Evolutionary conservation across 2,888 invertebrate species (phyloP).

Genomic region (Platerodrilus igneus): DNA sequence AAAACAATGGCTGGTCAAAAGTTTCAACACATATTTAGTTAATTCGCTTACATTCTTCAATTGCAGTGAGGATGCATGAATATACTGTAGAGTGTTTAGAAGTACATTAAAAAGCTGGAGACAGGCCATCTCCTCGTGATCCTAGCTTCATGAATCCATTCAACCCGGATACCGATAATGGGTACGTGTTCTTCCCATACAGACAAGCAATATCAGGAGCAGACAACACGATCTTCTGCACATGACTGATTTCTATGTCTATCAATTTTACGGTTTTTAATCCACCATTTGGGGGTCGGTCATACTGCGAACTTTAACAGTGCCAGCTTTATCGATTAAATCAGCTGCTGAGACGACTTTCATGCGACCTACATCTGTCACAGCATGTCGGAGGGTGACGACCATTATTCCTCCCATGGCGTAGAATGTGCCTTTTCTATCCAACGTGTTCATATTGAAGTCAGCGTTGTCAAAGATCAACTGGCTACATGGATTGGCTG

Average conservation of each 20-base stretch:
- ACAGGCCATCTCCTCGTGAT: conserved; percentile 29
- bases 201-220: conserved; percentile 15
- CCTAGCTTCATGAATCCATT: conserved; percentile 35
- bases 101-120: conserved; percentile 39
- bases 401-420: conserved; percentile 24
- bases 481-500: conserved; percentile 12
- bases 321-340: not conserved
- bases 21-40: conserved; percentile 32
- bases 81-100: conserved; percentile 35
- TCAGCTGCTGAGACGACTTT: not conserved
- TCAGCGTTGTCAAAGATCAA: conserved; percentile 26
- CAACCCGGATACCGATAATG: conserved; percentile 27
- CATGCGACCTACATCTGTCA: conserved; percentile 8
- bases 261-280: not conserved
- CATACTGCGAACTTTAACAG: not conserved
- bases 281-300: conserved; percentile 1
- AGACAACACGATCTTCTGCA: not conserved
- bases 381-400: conserved; percentile 14
- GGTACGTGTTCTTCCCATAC: conserved; percentile 17
- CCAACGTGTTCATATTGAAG: conserved; percentile 24
- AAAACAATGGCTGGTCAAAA: conserved; percentile 38
- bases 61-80: conserved; percentile 31
- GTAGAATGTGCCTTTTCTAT: conserved; percentile 27
- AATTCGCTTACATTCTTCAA: conserved; percentile 5
- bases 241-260: not conserved